Conservation (phyloP, 2,113 vertebrate species). For the Bucco capensis region DNA sequence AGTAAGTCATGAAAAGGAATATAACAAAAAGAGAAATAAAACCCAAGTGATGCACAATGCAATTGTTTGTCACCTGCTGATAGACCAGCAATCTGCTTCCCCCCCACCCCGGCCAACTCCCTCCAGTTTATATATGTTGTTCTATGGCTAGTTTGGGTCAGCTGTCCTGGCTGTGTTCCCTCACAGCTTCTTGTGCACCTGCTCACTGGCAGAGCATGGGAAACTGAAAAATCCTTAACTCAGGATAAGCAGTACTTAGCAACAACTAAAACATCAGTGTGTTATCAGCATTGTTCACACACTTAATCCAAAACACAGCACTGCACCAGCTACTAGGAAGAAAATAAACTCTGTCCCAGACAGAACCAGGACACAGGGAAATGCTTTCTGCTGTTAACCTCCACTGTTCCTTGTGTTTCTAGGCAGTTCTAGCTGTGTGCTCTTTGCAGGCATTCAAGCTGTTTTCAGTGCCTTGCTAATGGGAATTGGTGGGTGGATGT, state of each 20-base stretch:
- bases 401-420: not conserved
- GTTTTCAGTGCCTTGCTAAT: not conserved
- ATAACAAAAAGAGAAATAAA: not conserved
- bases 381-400: not conserved
- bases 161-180: not conserved
- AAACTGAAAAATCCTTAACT: not conserved
- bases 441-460: not conserved
- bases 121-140: not conserved
- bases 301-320: not conserved
- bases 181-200: not conserved
- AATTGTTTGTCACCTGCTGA: not conserved
- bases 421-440: not conserved
- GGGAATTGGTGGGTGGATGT: not conserved
- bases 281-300: not conserved
- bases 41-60: not conserved
- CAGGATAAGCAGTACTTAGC: not conserved
- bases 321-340: not conserved
- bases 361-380: not conserved
- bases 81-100: not conserved
- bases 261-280: not conserved
- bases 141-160: not conserved
- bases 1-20: not conserved
- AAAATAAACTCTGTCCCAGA: not conserved
- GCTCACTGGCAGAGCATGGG: not conserved
- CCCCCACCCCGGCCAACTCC: not conserved